Conservation (phyloP, 2,797 vertebrate genomes). For the Hippocampus kuda region DNA sequence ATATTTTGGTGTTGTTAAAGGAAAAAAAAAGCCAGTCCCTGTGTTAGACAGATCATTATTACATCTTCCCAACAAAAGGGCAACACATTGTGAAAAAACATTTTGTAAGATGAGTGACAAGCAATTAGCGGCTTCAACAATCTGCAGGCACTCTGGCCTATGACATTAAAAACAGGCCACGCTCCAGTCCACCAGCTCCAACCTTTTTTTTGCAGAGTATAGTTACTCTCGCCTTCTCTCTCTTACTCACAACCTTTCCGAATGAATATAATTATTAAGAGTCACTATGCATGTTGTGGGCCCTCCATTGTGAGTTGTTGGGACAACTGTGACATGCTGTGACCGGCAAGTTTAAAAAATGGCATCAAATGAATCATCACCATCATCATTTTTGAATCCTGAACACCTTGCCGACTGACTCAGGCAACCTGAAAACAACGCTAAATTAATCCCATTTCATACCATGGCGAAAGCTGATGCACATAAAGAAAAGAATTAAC, state of each 20-base stretch:
- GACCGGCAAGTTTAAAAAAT: constrained; percentile 41
- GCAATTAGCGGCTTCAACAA: no score
- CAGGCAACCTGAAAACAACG: constrained; percentile 44
- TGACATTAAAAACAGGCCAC: no score
- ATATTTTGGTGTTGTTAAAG: no score
- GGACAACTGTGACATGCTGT: constrained; percentile 31
- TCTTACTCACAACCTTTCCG: neutral
- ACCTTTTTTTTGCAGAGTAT: constrained; percentile 51
- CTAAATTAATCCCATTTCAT: constrained; percentile 55
- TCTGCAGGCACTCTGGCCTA: no score
- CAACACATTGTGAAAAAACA: no score
- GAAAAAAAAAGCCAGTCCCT: no score
- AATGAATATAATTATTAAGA: constrained; percentile 58
- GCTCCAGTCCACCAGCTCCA: constrained; percentile 3
- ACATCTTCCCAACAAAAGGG: no score
- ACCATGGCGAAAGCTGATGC: constrained; percentile 38
- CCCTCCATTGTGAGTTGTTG: constrained; percentile 3
- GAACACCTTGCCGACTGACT: constrained; percentile 39
- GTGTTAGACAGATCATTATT: no score
- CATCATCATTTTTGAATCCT: constrained; percentile 41
- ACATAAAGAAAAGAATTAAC: constrained; percentile 28
- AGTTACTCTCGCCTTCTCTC: constrained; percentile 24
- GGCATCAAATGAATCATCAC: constrained; percentile 44
- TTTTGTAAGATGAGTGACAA: no score
- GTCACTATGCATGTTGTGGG: constrained; percentile 34